Conservation (phyloP, 2,888 invertebrate species). For the Hypomecis atomaria region DNA sequence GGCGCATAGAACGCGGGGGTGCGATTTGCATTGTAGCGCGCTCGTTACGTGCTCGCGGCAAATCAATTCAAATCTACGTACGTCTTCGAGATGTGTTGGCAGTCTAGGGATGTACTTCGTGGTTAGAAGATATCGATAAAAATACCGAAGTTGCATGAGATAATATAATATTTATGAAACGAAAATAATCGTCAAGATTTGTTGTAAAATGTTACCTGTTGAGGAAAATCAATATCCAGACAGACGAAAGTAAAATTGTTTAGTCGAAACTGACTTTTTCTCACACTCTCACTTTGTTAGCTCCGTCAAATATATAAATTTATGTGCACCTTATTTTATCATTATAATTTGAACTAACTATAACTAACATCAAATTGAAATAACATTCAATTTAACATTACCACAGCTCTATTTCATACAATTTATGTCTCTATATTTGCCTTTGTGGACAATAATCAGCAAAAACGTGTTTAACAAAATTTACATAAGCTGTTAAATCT, state of each 20-base stretch:
- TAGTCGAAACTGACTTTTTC: too few relatives aligned
- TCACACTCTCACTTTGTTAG: too few relatives aligned
- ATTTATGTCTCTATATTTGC: constrained; percentile 7
- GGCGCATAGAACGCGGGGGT: constrained; percentile 29
- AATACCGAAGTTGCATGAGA: too few relatives aligned
- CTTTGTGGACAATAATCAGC: constrained; percentile 1
- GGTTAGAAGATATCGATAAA: constrained; percentile 7
- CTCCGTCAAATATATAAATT: background rate
- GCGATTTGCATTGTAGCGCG: constrained; percentile 71
- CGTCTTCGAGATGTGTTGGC: constrained; percentile 26
- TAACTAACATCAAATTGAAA: background rate
- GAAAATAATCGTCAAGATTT: too few relatives aligned
- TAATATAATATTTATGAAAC: too few relatives aligned
- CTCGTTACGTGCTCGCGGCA: constrained; percentile 53
- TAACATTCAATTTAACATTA: background rate
- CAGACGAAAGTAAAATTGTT: too few relatives aligned
- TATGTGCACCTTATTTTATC: background rate
- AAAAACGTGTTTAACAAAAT: constrained; percentile 12
- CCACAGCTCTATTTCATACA: constrained; percentile 7
- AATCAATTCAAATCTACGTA: constrained; percentile 59
- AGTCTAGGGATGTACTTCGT: constrained; percentile 12
- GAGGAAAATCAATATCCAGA: too few relatives aligned
- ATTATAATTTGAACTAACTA: background rate
- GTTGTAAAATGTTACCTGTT: too few relatives aligned
- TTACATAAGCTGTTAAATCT: constrained; percentile 18